Evolutionary conservation across 2,888 invertebrate species (phyloP).

Genomic region (Microctonus hyperodae): DNA sequence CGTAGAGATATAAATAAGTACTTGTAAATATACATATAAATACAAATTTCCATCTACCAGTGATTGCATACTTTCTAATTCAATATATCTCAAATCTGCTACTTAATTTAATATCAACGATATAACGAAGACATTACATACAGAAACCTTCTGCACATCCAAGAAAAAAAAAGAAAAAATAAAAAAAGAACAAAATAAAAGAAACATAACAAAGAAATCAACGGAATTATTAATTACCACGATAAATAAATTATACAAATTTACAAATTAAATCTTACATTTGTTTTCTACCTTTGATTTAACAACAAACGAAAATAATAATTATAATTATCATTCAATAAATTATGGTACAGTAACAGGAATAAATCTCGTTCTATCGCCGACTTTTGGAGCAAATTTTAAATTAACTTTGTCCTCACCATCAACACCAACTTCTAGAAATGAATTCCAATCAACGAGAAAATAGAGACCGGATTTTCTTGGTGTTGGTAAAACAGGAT

Average conservation of each 20-base stretch:
- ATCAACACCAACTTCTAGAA: conserved; percentile 82
- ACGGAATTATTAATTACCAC: not conserved
- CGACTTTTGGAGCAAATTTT: conserved; percentile 80
- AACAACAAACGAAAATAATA: not conserved
- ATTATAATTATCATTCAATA: conserved; percentile 15
- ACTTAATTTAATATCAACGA: not conserved
- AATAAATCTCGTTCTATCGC: conserved; percentile 80
- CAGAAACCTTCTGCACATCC: not conserved
- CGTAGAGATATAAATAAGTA: conserved; percentile 34
- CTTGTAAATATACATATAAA: conserved; percentile 22
- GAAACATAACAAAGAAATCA: not conserved
- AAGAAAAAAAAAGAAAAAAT: not conserved
- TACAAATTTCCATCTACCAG: conserved; percentile 12
- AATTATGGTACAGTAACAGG: conserved; percentile 76
- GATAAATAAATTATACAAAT: conserved; percentile 1
- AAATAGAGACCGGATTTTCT: conserved; percentile 83
- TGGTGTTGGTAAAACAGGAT: conserved; percentile 72
- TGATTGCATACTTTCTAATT: conserved; percentile 14
- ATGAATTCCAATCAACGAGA: conserved; percentile 86
- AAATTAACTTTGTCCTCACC: conserved; percentile 78
- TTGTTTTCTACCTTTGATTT: not conserved
- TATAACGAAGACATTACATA: not conserved
- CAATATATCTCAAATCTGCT: not conserved
- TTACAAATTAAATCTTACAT: not conserved
- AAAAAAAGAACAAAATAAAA: not conserved